Evolutionary conservation across 2,888 invertebrate genomes (phyloP), one percentile per base, ranked within the genome.

Genomic region (Fissipunctia ypsillon): DNA sequence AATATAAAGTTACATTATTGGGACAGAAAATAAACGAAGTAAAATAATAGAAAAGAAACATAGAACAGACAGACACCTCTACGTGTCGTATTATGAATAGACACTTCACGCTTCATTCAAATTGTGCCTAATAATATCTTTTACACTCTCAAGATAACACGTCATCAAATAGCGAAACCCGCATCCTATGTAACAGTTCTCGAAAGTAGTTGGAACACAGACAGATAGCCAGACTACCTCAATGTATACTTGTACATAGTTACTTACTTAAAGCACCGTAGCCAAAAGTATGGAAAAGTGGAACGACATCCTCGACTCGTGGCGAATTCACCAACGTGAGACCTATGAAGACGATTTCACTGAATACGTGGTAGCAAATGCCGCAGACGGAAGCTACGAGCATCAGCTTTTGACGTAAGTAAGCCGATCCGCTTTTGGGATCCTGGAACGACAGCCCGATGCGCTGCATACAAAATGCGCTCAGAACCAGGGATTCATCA

Each of bases 221-320:
- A 78, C 61, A 61, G 63, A 77, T 68, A 60, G 54, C 16, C 78
- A 85, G 84, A 87, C 84, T 61, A 78, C 45, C 69, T 82, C 75
- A 78, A 70, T 74, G 69, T 72, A 78, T 80, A 79, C 66, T 84
- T 78, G 79, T 79, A 80, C 81, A 78, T 76, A 78, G 85, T 74
- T 88, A 91, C 95, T 94, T 90, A 96, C 96, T 94, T 88, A 96
- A 91, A 87, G 91, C 89, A 72, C 95, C 95, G 88, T 95, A 96
- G 78, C 95, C 96, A 87, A 95, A 94, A 81, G 94, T 94, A 85
- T 96, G 96, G 76, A 96, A 94, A 88, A 95, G 92, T 84, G 95
- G 95, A 77, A 96, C 95, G 78, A 95, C 94, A 80, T 95, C 93
- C 89, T 96, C 95, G 60, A 96, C 93, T 87, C 91, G 91, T 84